Evolutionary conservation across 2,113 vertebrate genomes (phyloP).

Genomic region (Poicephalus meyeri): DNA sequence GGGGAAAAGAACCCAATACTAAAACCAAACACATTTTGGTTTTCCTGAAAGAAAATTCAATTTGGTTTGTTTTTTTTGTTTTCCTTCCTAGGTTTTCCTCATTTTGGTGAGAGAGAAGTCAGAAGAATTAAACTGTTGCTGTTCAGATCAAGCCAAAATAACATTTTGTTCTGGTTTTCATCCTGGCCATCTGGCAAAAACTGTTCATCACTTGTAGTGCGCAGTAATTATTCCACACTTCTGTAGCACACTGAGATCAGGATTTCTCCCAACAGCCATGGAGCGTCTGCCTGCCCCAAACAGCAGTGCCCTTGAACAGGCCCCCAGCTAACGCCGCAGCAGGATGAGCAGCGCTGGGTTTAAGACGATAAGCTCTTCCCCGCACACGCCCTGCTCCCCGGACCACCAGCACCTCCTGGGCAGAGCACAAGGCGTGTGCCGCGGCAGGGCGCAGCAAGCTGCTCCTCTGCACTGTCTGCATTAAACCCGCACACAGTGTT

Average conservation of each 20-base stretch:
- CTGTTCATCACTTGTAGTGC: not conserved
- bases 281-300: accelerated
- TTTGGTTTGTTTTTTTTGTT: not conserved
- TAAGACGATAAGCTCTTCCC: not conserved
- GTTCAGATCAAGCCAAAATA: not conserved
- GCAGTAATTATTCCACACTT: not conserved
- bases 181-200: not conserved
- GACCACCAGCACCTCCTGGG: not conserved
- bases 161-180: not conserved
- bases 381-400: not conserved
- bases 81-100: not conserved
- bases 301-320: not conserved
- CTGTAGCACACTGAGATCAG: not conserved
- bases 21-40: not conserved
- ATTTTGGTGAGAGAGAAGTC: not conserved
- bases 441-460: not conserved
- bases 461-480: not conserved
- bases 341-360: not conserved
- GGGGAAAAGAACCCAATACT: not conserved
- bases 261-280: not conserved
- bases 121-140: not conserved
- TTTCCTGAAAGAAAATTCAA: not conserved
- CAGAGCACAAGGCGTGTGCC: not conserved
- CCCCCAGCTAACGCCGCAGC: accelerated
- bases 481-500: not conserved